phyloP scores from a whole-genome alignment of 2,113 vertebrate genomes.

The Notarius lentiginosus region DNA sequence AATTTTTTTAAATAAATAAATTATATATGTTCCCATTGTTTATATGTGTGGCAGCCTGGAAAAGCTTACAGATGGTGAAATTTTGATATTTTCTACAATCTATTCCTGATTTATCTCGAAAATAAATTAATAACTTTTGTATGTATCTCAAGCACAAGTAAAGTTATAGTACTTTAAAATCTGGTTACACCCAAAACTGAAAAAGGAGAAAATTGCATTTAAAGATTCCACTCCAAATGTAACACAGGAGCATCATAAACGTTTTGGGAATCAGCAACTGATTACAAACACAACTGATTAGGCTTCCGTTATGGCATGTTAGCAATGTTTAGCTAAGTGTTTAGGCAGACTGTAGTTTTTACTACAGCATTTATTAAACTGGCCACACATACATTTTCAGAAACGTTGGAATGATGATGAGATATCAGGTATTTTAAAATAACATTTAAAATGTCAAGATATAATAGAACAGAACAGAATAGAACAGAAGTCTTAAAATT shows the following conservation, averaged over 20 bases:
- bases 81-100: neutral
- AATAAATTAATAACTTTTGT: no score
- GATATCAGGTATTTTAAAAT: neutral
- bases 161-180: neutral
- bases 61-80: neutral
- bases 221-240: neutral
- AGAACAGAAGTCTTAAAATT: neutral
- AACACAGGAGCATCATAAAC: neutral
- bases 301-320: neutral
- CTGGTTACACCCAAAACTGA: neutral
- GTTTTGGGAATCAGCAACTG: neutral
- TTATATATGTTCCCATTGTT: neutral
- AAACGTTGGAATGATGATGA: neutral
- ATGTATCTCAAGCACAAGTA: no score
- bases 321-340: neutral
- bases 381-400: neutral
- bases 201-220: neutral
- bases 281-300: neutral
- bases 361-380: neutral
- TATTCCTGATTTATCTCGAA: neutral
- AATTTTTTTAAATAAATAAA: neutral
- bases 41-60: neutral
- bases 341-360: neutral
- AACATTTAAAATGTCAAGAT: neutral
- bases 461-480: neutral